Evolutionary conservation across 2,888 invertebrate species (phyloP).

Genomic region (Rhagonycha lutea): DNA sequence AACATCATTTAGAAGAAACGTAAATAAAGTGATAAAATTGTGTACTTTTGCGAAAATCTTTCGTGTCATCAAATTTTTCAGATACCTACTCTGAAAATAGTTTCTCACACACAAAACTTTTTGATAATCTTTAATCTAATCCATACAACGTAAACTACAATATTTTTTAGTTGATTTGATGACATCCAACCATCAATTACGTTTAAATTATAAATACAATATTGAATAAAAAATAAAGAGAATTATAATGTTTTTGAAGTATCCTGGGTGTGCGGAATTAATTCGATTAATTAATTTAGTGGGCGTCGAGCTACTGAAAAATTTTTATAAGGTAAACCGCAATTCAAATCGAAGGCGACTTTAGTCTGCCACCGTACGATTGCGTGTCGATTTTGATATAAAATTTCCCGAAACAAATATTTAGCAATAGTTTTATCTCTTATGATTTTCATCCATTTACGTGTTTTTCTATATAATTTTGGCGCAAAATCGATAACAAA

Average conservation of each 20-base stretch:
- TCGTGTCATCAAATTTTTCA: neutral
- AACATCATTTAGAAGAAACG: neutral
- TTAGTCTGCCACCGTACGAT: neutral
- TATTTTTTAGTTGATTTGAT: neutral
- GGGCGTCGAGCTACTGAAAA: neutral
- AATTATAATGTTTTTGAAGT: neutral
- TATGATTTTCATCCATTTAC: neutral
- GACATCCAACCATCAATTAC: neutral
- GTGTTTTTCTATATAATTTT: neutral
- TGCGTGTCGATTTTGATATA: neutral
- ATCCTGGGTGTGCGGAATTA: neutral
- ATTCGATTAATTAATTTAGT: neutral
- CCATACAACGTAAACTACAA: neutral
- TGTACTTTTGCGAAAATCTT: neutral
- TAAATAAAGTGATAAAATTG: neutral
- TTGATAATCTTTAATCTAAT: neutral
- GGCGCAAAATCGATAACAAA: neutral
- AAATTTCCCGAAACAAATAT: neutral
- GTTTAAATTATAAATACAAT: neutral
- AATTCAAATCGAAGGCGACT: neutral
- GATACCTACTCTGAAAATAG: neutral
- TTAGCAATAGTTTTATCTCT: neutral
- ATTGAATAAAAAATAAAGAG: neutral
- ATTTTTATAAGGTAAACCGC: neutral
- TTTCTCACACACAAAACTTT: too few relatives aligned